phyloP scores from a whole-genome alignment of 2,888 invertebrate genomes.

The Periphyllus acericola region DNA sequence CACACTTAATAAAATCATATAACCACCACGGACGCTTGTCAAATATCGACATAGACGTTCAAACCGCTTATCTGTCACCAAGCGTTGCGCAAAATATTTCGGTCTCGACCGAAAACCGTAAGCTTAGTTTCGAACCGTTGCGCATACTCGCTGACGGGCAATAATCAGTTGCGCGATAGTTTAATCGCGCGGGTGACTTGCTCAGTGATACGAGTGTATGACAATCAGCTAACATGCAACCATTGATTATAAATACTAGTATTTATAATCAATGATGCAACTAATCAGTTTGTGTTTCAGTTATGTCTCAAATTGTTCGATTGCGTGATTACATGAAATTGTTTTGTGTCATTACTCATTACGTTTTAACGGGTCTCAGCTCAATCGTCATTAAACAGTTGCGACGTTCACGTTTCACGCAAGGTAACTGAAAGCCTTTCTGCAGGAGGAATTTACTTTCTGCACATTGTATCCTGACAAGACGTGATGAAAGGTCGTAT shows the following conservation, averaged over 20 bases:
- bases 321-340: conserved; percentile 16
- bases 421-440: conserved; percentile 25
- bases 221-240: not conserved
- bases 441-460: conserved; percentile 1
- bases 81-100: no score
- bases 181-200: not conserved
- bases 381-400: conserved; percentile 9
- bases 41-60: no score
- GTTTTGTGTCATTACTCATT: conserved; percentile 5
- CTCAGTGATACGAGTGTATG: not conserved
- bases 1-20: no score
- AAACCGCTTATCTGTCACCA: no score
- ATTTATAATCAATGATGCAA: no score
- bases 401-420: not conserved
- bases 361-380: not conserved
- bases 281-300: not conserved
- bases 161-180: not conserved
- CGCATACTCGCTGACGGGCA: no score
- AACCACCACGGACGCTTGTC: no score
- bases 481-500: conserved; percentile 20
- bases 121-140: no score
- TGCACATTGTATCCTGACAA: conserved; percentile 6
- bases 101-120: no score
- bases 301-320: not conserved
- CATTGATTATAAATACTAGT: not conserved